Conservation (phyloP, 2,113 vertebrate genomes). For the Entelurus aequoreus region DNA sequence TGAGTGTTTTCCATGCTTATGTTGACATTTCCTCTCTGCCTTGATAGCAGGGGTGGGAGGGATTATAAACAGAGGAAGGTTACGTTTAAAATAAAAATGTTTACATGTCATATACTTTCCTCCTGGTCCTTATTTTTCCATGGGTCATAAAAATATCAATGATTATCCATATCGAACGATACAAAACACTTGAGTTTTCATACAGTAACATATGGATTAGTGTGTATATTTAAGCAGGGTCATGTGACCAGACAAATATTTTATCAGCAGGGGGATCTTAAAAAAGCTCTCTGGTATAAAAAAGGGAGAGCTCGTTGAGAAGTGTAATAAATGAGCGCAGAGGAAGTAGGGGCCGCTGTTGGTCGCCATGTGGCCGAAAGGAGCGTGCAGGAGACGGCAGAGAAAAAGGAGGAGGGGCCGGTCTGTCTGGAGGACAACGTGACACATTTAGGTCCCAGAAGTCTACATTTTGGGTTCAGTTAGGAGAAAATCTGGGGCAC, state of each 20-base stretch:
- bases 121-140: not conserved
- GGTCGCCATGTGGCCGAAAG: conserved; percentile 9
- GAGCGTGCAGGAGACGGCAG: conserved; percentile 16
- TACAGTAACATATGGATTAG: not conserved
- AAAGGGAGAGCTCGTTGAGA: not conserved
- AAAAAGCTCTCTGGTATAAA: not conserved
- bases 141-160: no score
- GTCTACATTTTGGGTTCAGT: conserved; percentile 3
- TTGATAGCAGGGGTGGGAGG: no score
- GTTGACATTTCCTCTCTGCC: no score
- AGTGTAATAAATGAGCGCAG: conserved; percentile 13
- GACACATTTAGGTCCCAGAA: conserved; percentile 41
- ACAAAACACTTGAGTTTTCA: no score
- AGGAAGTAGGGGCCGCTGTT: not conserved
- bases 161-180: no score
- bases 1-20: no score
- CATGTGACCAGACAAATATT: conserved; percentile 48
- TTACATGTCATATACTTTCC: not conserved
- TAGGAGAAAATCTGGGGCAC: not conserved
- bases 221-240: not conserved
- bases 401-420: conserved; percentile 7
- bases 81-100: not conserved
- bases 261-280: conserved; percentile 40
- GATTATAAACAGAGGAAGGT: not conserved
- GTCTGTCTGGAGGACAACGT: conserved; percentile 46